Conservation (phyloP, 35 echinoderm and acorn worm genomes). For the Ophiothrix spiculata region DNA sequence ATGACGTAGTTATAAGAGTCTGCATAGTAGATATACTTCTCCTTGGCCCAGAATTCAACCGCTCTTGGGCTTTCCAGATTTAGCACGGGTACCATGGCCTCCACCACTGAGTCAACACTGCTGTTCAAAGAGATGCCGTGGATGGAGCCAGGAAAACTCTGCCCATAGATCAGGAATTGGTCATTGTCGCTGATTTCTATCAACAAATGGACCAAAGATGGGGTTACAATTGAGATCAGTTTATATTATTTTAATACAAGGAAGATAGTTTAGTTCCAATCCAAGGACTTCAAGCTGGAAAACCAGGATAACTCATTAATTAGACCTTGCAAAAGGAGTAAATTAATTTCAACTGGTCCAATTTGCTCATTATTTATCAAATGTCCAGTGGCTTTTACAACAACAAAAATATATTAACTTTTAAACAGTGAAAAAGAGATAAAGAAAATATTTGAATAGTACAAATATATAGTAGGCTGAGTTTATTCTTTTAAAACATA, state of each 20-base stretch:
- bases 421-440: too few relatives aligned
- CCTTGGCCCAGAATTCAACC: constrained; percentile 67
- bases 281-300: too few relatives aligned
- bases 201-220: too few relatives aligned
- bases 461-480: too few relatives aligned
- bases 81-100: constrained; percentile 56
- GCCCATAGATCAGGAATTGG: constrained; percentile 77
- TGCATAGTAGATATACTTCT: constrained; percentile 85
- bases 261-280: too few relatives aligned
- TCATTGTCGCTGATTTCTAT: constrained; percentile 37
- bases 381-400: background rate
- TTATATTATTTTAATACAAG: too few relatives aligned
- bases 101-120: constrained; percentile 8
- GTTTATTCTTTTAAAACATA: too few relatives aligned
- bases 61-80: constrained; percentile 81
- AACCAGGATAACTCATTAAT: too few relatives aligned
- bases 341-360: background rate
- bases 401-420: too few relatives aligned
- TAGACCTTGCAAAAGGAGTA: too few relatives aligned
- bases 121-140: constrained; percentile 61
- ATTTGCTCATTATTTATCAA: background rate
- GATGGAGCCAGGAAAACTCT: constrained; percentile 81
- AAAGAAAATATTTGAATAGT: too few relatives aligned
- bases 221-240: too few relatives aligned
- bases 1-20: constrained; percentile 74